Evolutionary conservation across 2,797 vertebrate genomes (phyloP).

Genomic region (Phalloptychus januarius): DNA sequence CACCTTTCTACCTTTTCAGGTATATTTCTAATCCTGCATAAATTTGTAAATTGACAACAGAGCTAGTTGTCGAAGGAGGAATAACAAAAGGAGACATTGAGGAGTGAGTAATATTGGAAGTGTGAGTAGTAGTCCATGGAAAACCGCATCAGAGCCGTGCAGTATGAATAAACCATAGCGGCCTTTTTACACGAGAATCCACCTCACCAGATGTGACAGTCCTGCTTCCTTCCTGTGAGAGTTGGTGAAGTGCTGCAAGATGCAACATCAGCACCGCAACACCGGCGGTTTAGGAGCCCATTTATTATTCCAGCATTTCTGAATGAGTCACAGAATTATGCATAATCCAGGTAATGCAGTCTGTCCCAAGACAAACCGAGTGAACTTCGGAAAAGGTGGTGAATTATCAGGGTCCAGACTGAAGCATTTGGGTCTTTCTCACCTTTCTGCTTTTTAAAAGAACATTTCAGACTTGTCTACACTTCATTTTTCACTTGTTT

Average conservation of each 20-base stretch:
- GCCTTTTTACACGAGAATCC: constrained; percentile 33
- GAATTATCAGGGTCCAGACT: constrained; percentile 45
- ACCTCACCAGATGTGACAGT: constrained; percentile 32
- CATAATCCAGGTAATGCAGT: constrained; percentile 36
- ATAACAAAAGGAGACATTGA: constrained; percentile 7
- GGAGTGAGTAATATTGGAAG: neutral
- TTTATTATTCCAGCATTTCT: constrained; percentile 60
- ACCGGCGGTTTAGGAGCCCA: constrained; percentile 52
- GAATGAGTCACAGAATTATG: constrained; percentile 56
- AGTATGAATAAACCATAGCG: constrained; percentile 29
- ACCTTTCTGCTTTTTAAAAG: constrained; percentile 43
- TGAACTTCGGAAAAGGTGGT: constrained; percentile 41
- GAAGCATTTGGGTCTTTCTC: constrained; percentile 40
- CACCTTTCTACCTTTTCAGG: neutral
- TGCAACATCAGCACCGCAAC: constrained; percentile 62
- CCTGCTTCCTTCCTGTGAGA: constrained; percentile 4
- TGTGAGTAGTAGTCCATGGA: neutral
- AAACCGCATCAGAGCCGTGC: constrained; percentile 11
- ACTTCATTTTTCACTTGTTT: constrained; percentile 36
- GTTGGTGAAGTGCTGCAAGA: constrained; percentile 40
- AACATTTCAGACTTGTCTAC: constrained; percentile 23
- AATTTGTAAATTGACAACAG: constrained; percentile 15
- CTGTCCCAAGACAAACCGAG: constrained; percentile 49
- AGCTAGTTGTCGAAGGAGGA: neutral
- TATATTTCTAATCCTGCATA: constrained; percentile 10